Evolutionary conservation across 1,140 invertebrate species (phyloP).

Genomic region (Helicoverpa zea): DNA sequence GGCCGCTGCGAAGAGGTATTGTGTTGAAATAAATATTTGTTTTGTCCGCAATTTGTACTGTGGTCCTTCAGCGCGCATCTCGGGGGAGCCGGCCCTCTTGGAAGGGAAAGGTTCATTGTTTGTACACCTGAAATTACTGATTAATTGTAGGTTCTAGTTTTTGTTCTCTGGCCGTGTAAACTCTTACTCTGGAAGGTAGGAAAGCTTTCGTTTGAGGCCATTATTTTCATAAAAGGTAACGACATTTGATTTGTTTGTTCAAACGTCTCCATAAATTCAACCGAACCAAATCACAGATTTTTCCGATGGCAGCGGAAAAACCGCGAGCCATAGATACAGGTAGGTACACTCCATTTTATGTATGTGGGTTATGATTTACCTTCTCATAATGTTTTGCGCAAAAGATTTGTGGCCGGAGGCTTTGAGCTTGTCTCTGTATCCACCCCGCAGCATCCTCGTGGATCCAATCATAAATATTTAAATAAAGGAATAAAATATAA

Average conservation of each 20-base stretch:
- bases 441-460: not conserved
- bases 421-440: slow-evolving; percentile 1
- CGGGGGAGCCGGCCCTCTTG: not conserved
- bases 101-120: slow-evolving; percentile 19
- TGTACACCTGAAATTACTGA: not conserved
- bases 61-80: not conserved
- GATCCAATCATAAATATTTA: slow-evolving; percentile 35
- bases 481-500: slow-evolving; percentile 31
- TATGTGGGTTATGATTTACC: not conserved
- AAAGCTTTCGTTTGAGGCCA: no score
- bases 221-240: no score
- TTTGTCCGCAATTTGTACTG: slow-evolving; percentile 31
- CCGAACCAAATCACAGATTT: not conserved
- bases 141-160: not conserved
- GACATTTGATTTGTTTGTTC: not conserved
- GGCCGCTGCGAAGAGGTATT: slow-evolving; percentile 25
- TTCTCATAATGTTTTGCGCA: slow-evolving; percentile 35
- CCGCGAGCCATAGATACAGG: not conserved
- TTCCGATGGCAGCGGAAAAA: not conserved
- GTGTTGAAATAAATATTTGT: slow-evolving; percentile 41
- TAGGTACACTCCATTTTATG: not conserved
- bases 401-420: slow-evolving; percentile 1
- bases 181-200: no score
- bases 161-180: not conserved
- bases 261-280: not conserved